These are phyloP conservation scores for Spatulosminthurus flaviceps DNA, from an alignment of 2,888 invertebrate species.

Conservation along the genomic window DNA sequence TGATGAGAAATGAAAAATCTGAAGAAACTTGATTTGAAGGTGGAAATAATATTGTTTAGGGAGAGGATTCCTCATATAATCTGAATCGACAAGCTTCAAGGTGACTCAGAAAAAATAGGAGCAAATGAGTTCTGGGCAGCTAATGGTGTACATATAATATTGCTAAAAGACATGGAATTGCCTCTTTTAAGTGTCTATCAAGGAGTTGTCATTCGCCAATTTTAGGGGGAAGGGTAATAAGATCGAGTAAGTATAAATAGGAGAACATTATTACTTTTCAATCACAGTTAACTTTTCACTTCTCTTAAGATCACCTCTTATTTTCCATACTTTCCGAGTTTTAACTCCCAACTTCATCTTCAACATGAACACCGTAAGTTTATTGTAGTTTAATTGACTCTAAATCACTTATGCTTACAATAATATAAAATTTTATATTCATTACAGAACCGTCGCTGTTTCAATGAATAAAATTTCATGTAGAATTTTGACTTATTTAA, in stretches of 20 bases:
- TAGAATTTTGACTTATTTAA: neutral
- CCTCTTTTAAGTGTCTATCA: too few species aligned
- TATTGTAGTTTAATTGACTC: neutral
- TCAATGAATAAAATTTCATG: neutral
- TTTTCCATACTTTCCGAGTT: too few species aligned
- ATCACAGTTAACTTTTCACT: slow-evolving; percentile 6
- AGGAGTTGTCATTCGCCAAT: too few species aligned
- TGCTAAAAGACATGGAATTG: too few species aligned
- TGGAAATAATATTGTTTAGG: neutral
- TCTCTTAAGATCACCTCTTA: neutral
- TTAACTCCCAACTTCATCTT: neutral
- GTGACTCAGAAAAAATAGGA: slow-evolving; percentile 29
- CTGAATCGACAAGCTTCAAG: slow-evolving; percentile 16
- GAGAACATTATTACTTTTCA: neutral
- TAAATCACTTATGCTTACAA: too few species aligned
- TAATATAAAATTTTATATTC: too few species aligned
- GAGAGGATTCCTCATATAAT: too few species aligned
- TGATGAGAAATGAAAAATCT: neutral
- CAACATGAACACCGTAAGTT: slow-evolving; percentile 40
- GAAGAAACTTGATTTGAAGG: slow-evolving; percentile 29
- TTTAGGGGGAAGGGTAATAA: neutral
- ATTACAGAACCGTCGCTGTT: neutral
- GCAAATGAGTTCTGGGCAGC: slow-evolving; percentile 13
- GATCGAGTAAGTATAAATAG: slow-evolving; percentile 31
- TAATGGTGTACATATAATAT: too few species aligned